Base-by-base conservation (phyloP, 92 coral and sea anemone genomes). In the Paramuricea clavata region DNA sequence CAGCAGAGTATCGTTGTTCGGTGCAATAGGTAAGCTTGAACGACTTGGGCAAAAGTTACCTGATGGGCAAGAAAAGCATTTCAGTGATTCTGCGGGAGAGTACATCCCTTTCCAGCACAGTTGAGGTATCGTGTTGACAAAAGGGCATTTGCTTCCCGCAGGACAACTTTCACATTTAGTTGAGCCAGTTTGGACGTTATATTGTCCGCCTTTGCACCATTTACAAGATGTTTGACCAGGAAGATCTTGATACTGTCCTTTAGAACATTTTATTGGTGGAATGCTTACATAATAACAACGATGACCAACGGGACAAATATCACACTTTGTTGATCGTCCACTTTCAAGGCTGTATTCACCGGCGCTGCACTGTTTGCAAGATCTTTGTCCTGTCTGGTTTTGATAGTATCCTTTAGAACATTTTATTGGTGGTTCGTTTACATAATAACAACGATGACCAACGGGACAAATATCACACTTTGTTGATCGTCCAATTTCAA, bases 301-400 rank as follows among this genome's bases (percentile, higher is more conserved):
- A 62, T 62, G 70, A 62, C 70, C 70, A 10, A 25, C 34, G 19
- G 70, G 70, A 9, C 70, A 62, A 23, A 62, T 25, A 62, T 62
- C 33, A 62, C 70, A 62, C 16, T 62, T 62, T 23, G 70, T 62
- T 0, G 70, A 19, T 23, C 70, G 30, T 21, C 69, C 70, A 25
- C 11, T 62, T 28, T 62, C 3, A 62, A 28, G 13, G 16, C 16
- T 62, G 70, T 62, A 62, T 23, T 62, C 34, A 2, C 70, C 70
- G 34, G 0, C 34, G 6, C 21, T 23, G 19, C 70, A 62, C 69
- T 27, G 15, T 25, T 61, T 61, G 16, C 69, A 61, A 61, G 12
- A 61, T 61, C 12, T 61, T 26, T 61, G 69, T 22, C 69, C 69
- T 22, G 6, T 22, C 6, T 27, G 69, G 34, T 61, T 27, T 25